Evolutionary conservation across 1,140 invertebrate genomes (phyloP), one percentile per base, ranked within the genome.

Genomic region (Aporrectodea caliginosa): DNA sequence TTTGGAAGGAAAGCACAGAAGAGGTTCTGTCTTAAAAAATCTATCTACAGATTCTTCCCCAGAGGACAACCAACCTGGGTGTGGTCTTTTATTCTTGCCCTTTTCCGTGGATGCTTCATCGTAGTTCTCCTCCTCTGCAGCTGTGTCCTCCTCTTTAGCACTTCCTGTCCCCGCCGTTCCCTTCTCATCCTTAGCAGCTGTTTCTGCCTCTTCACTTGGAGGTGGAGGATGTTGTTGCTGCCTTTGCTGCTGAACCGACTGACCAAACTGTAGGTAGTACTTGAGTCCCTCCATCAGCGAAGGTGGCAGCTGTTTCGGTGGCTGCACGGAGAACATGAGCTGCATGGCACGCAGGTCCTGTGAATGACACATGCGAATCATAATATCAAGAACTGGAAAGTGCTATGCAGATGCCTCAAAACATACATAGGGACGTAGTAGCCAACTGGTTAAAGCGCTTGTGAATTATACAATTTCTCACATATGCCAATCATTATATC

Each of bases 151-250:
- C 6, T 6, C 14, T 14, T 32, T 29, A 58, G 43, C 27, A 35
- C 22, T n/a, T 29, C 32, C 29, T n/a, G 75, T 35, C 34, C 32
- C 0, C 16, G 73, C 14, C 71, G 71, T 16, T 12, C 16, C 16
- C 29, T 32, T 29, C 33, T 30, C 0, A n/a, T 32, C 29, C 34
- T 76, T 35, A 68, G 12, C 27, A 27, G 1, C 32, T 29, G 29
- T n/a, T 31, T 76, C 30, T 31, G 73, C 34, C 73, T 16, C 34
- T 22, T 74, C 30, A 27, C 2, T 71, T 22, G 35, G 2, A 22
- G 30, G 74, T 30, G 16, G 72, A 94, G 96, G 83, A 85, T 96
- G 16, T 87, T 96, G 16, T 88, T 91, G 35, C 34, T 34, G 74
- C 34, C 2, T 35, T 2, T 79, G 75, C 74, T 86, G 83, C 71